Evolutionary conservation across 1,140 invertebrate genomes (phyloP).

Genomic region (Eriocheir sinensis): DNA sequence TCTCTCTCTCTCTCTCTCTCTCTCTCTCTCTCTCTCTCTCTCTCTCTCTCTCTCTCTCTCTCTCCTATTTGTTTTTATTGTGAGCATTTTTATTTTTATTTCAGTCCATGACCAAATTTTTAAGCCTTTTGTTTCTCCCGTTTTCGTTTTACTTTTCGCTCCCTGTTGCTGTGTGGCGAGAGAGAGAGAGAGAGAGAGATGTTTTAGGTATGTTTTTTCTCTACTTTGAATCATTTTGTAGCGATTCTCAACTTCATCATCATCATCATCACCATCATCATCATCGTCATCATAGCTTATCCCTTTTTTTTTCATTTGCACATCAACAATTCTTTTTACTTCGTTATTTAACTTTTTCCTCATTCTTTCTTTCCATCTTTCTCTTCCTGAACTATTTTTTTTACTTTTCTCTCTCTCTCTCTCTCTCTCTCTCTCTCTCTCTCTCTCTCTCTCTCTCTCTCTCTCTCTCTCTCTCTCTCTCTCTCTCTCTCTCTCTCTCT

Average conservation of each 20-base stretch:
- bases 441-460: background rate
- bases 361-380: background rate
- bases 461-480: background rate
- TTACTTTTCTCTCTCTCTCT: background rate
- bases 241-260: too few relatives aligned
- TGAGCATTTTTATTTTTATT: background rate
- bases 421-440: background rate
- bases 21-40: background rate
- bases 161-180: background rate
- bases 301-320: too few relatives aligned
- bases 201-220: too few relatives aligned
- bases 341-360: background rate
- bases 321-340: too few relatives aligned
- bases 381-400: background rate
- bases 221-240: too few relatives aligned
- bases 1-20: constrained; percentile 50
- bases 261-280: too few relatives aligned
- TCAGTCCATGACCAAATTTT: background rate
- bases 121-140: background rate
- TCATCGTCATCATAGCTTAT: too few relatives aligned
- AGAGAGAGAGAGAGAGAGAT: too few relatives aligned
- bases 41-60: background rate
- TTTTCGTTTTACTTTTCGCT: background rate
- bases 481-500: background rate
- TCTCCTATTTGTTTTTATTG: background rate